Conservation (phyloP, 1,140 invertebrate species). For the Saxidomus purpurata region DNA sequence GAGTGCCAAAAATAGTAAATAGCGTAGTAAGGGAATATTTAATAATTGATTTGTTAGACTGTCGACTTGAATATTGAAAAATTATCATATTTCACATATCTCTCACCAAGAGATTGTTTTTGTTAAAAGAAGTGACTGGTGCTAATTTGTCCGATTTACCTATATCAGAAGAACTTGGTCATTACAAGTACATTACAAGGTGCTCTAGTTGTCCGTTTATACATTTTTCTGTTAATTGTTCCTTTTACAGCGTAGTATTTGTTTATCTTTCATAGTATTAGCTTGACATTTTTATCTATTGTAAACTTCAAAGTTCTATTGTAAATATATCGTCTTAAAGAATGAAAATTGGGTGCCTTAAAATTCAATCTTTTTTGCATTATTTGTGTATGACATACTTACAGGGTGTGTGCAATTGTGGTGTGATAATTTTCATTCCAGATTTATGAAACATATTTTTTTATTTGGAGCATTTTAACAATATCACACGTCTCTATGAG, state of each 20-base stretch:
- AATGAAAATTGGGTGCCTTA: neutral
- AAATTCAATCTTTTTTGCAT: neutral
- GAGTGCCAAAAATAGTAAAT: too few species aligned
- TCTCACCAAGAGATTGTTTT: neutral
- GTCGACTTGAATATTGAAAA: neutral
- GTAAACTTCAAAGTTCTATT: neutral
- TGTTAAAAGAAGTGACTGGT: neutral
- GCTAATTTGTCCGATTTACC: neutral
- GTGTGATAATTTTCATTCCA: neutral
- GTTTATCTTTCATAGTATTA: slow-evolving; percentile 30
- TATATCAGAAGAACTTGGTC: neutral
- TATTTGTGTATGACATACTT: neutral
- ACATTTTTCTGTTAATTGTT: neutral
- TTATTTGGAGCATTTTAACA: neutral
- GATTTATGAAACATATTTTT: neutral
- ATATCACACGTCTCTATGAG: too few species aligned
- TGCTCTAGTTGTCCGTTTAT: neutral
- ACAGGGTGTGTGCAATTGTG: too few species aligned
- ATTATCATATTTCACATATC: slow-evolving; percentile 24
- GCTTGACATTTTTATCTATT: neutral
- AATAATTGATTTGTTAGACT: slow-evolving; percentile 9
- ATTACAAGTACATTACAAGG: neutral
- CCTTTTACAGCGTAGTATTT: neutral
- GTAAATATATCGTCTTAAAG: neutral
- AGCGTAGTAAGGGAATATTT: neutral